A percentile compares a stretch with the other conserved stretches of the same genome.
phyloP scores from a whole-genome alignment of 2,113 vertebrate species.

The Podarcis muralis region DNA sequence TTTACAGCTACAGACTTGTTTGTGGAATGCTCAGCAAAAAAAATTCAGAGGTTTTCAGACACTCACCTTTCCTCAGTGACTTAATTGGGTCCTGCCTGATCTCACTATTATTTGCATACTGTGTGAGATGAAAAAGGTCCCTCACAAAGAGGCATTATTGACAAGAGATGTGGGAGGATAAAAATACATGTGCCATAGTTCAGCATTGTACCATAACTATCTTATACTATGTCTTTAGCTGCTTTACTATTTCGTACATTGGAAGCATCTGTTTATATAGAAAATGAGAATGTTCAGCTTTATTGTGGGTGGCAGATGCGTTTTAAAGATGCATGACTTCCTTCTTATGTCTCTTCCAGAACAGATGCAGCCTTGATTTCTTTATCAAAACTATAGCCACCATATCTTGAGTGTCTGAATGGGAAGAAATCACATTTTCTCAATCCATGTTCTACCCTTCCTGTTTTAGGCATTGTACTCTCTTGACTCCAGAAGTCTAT shows the following conservation, averaged over 20 bases:
- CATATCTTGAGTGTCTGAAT: background rate
- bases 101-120: background rate
- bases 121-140: background rate
- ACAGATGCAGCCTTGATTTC: background rate
- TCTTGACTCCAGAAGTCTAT: background rate
- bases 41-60: too few species aligned
- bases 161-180: background rate
- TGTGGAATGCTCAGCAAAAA: background rate
- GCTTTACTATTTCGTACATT: background rate
- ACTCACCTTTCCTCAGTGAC: background rate
- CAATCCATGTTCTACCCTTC: background rate
- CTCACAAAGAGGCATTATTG: background rate
- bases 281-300: background rate
- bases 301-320: background rate
- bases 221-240: background rate
- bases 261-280: background rate
- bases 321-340: background rate
- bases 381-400: background rate
- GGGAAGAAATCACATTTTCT: conserved; percentile 12
- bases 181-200: background rate
- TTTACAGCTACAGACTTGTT: background rate
- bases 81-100: background rate
- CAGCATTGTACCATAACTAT: background rate
- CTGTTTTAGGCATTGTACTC: conserved; percentile 11
- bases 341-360: background rate